Evolutionary conservation across 2,888 invertebrate genomes (phyloP).

Genomic region (Caenorhabditis japonica): DNA sequence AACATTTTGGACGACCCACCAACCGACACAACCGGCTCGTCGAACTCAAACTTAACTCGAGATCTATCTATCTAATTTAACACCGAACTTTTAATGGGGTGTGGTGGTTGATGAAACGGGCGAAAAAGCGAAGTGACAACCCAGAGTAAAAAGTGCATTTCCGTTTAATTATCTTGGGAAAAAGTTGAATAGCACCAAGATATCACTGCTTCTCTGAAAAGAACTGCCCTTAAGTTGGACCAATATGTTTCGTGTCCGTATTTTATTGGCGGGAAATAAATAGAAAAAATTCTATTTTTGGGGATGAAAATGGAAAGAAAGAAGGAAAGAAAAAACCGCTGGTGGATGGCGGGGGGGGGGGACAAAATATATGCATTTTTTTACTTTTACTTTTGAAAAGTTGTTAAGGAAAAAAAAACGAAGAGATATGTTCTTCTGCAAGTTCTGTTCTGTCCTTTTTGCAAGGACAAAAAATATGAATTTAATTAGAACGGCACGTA

Average conservation of each 20-base stretch:
- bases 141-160: conserved; percentile 48
- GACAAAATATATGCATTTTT: too few relatives aligned
- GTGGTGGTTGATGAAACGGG: conserved; percentile 23
- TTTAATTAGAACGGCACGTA: conserved; percentile 13
- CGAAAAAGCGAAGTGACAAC: conserved; percentile 31
- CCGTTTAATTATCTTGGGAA: conserved; percentile 39
- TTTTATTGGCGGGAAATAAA: too few relatives aligned
- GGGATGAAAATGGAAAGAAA: not conserved
- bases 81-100: conserved; percentile 9
- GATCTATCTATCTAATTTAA: conserved; percentile 1
- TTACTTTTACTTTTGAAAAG: too few relatives aligned
- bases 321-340: too few relatives aligned
- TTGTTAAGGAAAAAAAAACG: not conserved
- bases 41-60: conserved; percentile 10
- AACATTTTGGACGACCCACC: conserved; percentile 39
- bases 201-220: too few relatives aligned
- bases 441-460: conserved; percentile 3
- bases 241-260: too few relatives aligned
- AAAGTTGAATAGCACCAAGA: not conserved
- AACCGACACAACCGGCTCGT: conserved; percentile 17
- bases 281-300: conserved; percentile 11
- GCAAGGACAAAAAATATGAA: conserved; percentile 10
- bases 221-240: too few relatives aligned
- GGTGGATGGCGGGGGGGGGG: too few relatives aligned
- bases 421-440: too few relatives aligned